These are phyloP conservation scores for Oxytorus armatus DNA, from an alignment of 2,888 invertebrate species.

Conservation along the genomic window DNA sequence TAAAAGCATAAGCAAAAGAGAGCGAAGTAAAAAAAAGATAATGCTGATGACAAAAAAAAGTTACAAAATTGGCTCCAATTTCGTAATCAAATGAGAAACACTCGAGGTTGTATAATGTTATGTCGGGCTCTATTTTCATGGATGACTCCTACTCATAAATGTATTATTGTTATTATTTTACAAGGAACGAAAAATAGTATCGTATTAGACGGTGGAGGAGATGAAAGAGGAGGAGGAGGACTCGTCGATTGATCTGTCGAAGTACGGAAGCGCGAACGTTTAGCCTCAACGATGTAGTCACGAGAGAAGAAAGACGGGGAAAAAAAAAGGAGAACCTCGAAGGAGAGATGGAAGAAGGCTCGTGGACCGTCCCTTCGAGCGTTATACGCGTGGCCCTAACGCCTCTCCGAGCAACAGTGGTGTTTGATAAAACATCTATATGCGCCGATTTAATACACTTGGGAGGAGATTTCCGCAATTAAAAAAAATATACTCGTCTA, in stretches of 20 bases:
- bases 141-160: conserved; percentile 18
- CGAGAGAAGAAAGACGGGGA: conserved; percentile 40
- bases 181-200: conserved; percentile 19
- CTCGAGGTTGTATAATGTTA: too few relatives aligned
- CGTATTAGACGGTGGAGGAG: not conserved
- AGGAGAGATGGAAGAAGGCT: conserved; percentile 71
- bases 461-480: too few relatives aligned
- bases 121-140: too few relatives aligned
- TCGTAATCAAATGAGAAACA: too few relatives aligned
- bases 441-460: too few relatives aligned
- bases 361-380: conserved; percentile 76
- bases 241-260: conserved; percentile 4
- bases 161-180: conserved; percentile 34
- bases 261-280: conserved; percentile 51
- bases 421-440: too few relatives aligned
- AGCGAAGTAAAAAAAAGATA: too few relatives aligned
- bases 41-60: too few relatives aligned
- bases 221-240: not conserved
- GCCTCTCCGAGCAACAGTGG: conserved; percentile 21
- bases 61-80: too few relatives aligned
- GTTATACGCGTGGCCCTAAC: conserved; percentile 52
- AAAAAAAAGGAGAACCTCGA: conserved; percentile 22
- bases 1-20: too few relatives aligned
- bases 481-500: too few relatives aligned
- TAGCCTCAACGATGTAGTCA: conserved; percentile 54